Conservation (phyloP, 2,113 vertebrate genomes). For the Triplophysa tibetana region DNA sequence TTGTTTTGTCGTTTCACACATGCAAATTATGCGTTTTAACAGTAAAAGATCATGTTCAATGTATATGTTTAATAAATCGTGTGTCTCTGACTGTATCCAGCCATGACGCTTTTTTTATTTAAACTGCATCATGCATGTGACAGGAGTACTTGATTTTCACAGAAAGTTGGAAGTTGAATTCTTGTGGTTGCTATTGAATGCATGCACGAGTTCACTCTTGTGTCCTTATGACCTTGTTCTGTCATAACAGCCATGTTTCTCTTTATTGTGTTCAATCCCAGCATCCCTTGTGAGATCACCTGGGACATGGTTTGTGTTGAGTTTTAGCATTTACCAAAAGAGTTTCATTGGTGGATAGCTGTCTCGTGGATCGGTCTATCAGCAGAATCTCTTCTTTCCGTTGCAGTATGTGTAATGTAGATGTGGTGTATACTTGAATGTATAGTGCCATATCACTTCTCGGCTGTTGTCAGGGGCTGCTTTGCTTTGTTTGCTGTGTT, state of each 20-base stretch:
- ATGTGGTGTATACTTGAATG: no score
- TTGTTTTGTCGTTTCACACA: background rate
- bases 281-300: background rate
- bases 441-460: no score
- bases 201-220: background rate
- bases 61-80: background rate
- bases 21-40: background rate
- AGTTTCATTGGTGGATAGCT: no score
- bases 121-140: background rate
- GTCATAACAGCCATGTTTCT: background rate
- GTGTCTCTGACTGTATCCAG: background rate
- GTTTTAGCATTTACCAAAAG: background rate
- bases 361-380: no score
- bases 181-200: background rate
- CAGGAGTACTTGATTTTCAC: background rate
- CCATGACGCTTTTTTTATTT: background rate
- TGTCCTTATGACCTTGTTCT: conserved; percentile 11
- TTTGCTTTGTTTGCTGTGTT: background rate
- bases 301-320: background rate
- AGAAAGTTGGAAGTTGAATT: background rate
- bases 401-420: no score
- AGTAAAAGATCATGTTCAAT: background rate
- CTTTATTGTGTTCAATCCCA: background rate
- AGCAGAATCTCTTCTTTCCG: no score
- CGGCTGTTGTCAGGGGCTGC: no score